Evolutionary conservation across 2,888 invertebrate species (phyloP), one percentile per base, ranked within the genome.

Genomic region (Papilio demoleus): DNA sequence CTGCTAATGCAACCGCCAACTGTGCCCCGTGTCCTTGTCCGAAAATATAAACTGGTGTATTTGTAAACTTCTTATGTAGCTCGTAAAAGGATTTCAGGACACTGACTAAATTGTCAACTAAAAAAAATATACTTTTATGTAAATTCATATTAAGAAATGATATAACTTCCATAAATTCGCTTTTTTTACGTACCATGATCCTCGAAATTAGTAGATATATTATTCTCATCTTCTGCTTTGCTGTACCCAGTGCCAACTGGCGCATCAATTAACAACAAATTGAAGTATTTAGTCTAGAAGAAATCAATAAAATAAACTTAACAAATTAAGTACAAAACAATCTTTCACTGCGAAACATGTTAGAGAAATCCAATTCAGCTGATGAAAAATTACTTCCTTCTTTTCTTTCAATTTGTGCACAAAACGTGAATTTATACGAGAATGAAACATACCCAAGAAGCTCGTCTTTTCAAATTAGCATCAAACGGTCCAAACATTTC

Each of bases 1-100:
- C 76, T 17, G 96, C 96, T 73, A 97, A 96, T 74, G 95, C 95
- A 0, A 96, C 94, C 0, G 97, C 96, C 94, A 97, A 95, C 90
- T 97, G 97, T 1, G 97, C 97, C 14, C 98, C 98, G 84, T 98
- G 97, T 1, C 97, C 97, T 86, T 98, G 97, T 4, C 95, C 96
- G 78, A 97, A 95, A 66, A 98, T 96, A 83, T 97, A 97, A 47
- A 97, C 88, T 0, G 97, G 96, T 0, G 95, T 90, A 4, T 88
- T 85, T 76, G 90, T 88, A 79, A 96, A 97, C 66, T 94, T 93
- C 0, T 95, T 94, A 75, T 95, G 91, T 27, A 89, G 80, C 2
- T 88, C 79, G 75, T 96, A 94, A 86, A 98, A 97, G 0, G 93
- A 93, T 76, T 93, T 93, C 77, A 97, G 89, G 38, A 95, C 92